Evolutionary conservation across 2,888 invertebrate genomes (phyloP).

Genomic region (Subacronicta megacephala): DNA sequence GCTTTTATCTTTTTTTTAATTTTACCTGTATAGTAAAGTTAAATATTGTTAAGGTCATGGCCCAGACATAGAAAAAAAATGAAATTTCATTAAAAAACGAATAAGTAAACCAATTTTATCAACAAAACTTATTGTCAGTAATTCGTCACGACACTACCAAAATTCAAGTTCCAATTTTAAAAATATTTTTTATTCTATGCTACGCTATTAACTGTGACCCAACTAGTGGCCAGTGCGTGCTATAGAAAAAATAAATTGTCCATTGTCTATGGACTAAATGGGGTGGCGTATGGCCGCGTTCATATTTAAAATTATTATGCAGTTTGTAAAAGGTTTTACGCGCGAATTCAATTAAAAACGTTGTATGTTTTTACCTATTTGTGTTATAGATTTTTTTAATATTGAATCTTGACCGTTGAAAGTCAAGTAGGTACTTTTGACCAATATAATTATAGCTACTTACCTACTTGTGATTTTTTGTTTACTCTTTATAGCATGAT

Average conservation of each 20-base stretch:
- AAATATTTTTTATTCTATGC: constrained; percentile 52
- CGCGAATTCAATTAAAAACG: constrained; percentile 12
- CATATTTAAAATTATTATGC: constrained; percentile 35
- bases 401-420: constrained; percentile 31
- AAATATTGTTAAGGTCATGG: no score
- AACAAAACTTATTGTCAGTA: not conserved
- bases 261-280: constrained; percentile 71
- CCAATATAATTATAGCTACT: no score
- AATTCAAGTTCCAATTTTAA: constrained; percentile 29
- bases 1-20: no score
- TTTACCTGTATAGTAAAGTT: no score
- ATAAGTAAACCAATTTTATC: no score
- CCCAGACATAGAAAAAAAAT: no score
- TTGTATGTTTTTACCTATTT: constrained; percentile 1
- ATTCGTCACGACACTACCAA: constrained; percentile 16
- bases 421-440: constrained; percentile 5
- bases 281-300: constrained; percentile 53
- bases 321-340: constrained; percentile 31
- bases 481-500: no score
- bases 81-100: no score
- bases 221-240: constrained; percentile 62
- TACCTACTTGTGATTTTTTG: no score
- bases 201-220: constrained; percentile 52
- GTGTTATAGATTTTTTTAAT: constrained; percentile 9
- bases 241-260: constrained; percentile 60